These are phyloP conservation scores for Cryptocephalus primarius DNA, from an alignment of 2,888 invertebrate species.

Conservation along the genomic window DNA sequence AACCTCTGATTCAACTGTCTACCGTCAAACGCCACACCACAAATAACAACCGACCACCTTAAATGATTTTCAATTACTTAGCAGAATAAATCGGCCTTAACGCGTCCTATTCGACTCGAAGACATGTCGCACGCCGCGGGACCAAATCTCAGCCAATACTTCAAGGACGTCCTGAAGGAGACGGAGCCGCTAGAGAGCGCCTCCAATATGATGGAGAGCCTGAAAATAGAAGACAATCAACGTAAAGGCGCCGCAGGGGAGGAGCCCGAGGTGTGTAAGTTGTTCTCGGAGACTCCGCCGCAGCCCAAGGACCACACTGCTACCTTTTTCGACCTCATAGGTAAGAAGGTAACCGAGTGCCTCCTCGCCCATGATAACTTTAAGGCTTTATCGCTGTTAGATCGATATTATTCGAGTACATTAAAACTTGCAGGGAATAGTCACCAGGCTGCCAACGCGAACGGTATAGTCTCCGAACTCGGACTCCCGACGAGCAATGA, in stretches of 20 bases:
- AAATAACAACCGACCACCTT: too few relatives aligned
- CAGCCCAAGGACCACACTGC: slow-evolving; percentile 35
- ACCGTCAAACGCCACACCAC: too few relatives aligned
- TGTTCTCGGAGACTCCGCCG: slow-evolving; percentile 36
- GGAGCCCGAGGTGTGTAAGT: slow-evolving; percentile 39
- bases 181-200: slow-evolving; percentile 4
- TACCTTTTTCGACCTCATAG: slow-evolving; percentile 39
- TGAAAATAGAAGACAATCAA: slow-evolving; percentile 17
- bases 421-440: slow-evolving; percentile 12
- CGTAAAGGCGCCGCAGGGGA: slow-evolving; percentile 16
- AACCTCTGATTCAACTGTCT: too few relatives aligned
- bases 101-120: not conserved
- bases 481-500: slow-evolving; percentile 20
- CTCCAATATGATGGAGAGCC: slow-evolving; percentile 19
- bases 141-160: not conserved
- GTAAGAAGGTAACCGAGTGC: too few relatives aligned
- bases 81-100: too few relatives aligned
- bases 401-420: too few relatives aligned
- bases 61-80: too few relatives aligned
- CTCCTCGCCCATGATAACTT: too few relatives aligned
- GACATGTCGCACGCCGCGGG: not conserved
- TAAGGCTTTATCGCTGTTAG: too few relatives aligned
- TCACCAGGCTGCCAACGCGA: slow-evolving; percentile 14
- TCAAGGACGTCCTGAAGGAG: slow-evolving; percentile 18
- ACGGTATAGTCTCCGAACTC: slow-evolving; percentile 22